These are phyloP conservation scores for Enteromius anoplus DNA, from an alignment of 2,797 vertebrate genomes.

Conservation along the genomic window DNA sequence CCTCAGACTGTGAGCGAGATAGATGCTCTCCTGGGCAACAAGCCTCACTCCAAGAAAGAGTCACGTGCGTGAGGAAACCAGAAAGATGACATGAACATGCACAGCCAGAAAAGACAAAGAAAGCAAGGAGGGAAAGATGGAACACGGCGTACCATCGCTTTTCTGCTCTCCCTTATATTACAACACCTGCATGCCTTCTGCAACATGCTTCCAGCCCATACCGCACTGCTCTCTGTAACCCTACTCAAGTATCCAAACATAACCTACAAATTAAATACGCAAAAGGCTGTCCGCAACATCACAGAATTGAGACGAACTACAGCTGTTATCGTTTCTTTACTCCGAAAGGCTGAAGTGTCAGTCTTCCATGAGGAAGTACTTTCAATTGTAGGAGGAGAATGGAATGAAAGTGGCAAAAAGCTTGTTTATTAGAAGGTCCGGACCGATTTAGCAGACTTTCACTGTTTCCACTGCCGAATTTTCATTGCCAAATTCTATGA, in stretches of 20 bases:
- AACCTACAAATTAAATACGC: constrained; percentile 47
- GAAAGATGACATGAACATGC: constrained; percentile 3
- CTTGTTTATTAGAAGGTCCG: neutral
- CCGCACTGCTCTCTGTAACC: constrained; percentile 73
- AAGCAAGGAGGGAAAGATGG: constrained; percentile 35
- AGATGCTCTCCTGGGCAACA: constrained; percentile 82
- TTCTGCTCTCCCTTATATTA: constrained; percentile 77
- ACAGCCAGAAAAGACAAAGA: constrained; percentile 32
- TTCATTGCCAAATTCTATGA: neutral
- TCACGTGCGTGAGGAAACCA: constrained; percentile 71
- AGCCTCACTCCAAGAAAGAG: constrained; percentile 84
- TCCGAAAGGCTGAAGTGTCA: constrained; percentile 18
- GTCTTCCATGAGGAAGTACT: constrained; percentile 47
- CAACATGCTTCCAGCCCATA: constrained; percentile 79
- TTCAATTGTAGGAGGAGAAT: neutral
- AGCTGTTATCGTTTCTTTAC: neutral
- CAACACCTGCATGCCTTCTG: constrained; percentile 80
- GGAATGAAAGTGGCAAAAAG: neutral
- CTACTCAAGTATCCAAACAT: constrained; percentile 68
- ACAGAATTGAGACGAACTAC: neutral
- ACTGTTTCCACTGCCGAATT: neutral
- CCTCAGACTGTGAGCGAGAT: constrained; percentile 80
- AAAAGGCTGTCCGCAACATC: constrained; percentile 36
- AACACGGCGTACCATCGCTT: constrained; percentile 65
- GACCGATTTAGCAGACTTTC: neutral